phyloP scores from a whole-genome alignment of 2,797 vertebrate genomes.

The Pogonophryne albipinna region DNA sequence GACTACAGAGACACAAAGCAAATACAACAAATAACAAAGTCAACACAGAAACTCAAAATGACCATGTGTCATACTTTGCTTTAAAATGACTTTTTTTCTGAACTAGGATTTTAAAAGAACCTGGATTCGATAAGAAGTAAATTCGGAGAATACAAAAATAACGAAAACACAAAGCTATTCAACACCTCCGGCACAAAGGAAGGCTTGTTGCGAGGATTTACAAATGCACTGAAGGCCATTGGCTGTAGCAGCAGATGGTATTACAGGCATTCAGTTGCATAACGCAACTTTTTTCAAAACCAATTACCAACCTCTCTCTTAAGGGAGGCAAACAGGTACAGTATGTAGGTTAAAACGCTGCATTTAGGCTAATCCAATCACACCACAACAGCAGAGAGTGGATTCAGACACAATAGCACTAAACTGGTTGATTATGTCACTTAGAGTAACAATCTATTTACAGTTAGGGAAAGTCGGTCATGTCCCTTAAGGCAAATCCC shows the following conservation, averaged over 20 bases:
- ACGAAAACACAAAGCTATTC: neutral
- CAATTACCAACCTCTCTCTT: neutral
- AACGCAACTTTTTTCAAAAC: neutral
- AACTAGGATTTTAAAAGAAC: neutral
- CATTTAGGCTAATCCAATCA: no score
- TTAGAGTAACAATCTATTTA: neutral
- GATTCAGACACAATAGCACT: neutral
- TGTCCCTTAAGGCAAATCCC: conserved; percentile 3
- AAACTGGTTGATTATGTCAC: neutral
- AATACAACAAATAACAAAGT: no score
- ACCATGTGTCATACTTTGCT: no score
- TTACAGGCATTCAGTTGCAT: neutral
- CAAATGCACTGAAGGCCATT: neutral
- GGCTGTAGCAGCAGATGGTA: neutral
- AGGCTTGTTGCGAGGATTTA: neutral
- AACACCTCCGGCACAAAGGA: no score
- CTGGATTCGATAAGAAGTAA: neutral
- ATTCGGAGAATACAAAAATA: neutral
- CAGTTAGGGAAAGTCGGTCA: neutral
- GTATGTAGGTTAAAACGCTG: no score
- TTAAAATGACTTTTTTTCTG: no score
- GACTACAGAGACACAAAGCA: no score
- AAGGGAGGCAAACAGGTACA: no score
- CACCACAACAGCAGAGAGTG: neutral
- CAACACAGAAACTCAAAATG: no score